Percentiles rank a stretch among this genome's conserved stretches.
These are phyloP conservation scores for Eilema griseolum DNA, from an alignment of 2,888 invertebrate species.

Conservation along the genomic window DNA sequence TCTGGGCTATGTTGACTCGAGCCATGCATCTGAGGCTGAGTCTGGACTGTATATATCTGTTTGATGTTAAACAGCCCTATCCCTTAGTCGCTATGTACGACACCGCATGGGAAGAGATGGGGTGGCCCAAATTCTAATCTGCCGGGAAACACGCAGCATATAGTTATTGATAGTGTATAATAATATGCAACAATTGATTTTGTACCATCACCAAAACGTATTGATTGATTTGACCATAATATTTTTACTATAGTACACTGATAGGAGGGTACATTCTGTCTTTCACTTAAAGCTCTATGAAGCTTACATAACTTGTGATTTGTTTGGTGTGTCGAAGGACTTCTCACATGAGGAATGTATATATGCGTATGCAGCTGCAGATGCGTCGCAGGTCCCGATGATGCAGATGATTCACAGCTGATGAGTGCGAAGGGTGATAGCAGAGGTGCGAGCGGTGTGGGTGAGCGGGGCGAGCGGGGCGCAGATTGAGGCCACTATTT, in stretches of 20 bases:
- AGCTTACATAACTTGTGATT: constrained; percentile 34
- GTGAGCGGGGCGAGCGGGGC: constrained; percentile 85
- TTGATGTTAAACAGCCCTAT: too few relatives aligned
- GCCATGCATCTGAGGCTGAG: too few relatives aligned
- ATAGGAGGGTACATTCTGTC: neutral
- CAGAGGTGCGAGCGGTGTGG: constrained; percentile 82
- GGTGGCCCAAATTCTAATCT: too few relatives aligned
- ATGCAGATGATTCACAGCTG: constrained; percentile 79
- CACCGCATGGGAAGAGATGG: too few relatives aligned
- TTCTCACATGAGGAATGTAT: constrained; percentile 23
- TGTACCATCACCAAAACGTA: neutral
- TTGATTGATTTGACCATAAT: neutral
- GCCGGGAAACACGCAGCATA: too few relatives aligned
- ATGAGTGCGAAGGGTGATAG: constrained; percentile 82
- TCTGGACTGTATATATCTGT: too few relatives aligned
- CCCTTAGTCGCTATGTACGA: too few relatives aligned
- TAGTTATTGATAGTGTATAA: too few relatives aligned
- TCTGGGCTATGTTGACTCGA: too few relatives aligned
- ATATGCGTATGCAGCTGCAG: constrained; percentile 25
- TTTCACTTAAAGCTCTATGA: constrained; percentile 17
- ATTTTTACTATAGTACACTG: too few relatives aligned
- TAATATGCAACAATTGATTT: too few relatives aligned
- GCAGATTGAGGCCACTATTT: constrained; percentile 87
- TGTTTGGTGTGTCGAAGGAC: neutral
- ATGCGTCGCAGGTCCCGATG: constrained; percentile 55